Percentiles rank a stretch among this genome's conserved stretches.
phyloP scores from a whole-genome alignment of 2,797 vertebrate genomes.

The Perodicticus potto region DNA sequence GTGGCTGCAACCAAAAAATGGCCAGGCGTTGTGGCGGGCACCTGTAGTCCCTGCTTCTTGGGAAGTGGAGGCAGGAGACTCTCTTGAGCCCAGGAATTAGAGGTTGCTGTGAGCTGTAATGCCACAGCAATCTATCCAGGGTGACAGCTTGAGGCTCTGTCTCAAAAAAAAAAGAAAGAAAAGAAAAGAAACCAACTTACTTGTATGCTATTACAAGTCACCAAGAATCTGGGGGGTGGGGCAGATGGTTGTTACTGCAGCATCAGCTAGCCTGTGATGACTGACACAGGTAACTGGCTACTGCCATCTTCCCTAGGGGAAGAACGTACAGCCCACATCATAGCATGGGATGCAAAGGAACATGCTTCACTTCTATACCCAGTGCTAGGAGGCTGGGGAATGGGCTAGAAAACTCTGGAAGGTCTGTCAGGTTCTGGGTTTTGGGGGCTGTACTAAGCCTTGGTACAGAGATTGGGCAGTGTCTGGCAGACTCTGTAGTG shows the following conservation, averaged over 20 bases:
- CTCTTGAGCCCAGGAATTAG: no score
- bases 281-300: neutral
- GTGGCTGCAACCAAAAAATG: no score
- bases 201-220: neutral
- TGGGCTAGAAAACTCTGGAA: neutral
- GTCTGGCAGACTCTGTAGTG: neutral
- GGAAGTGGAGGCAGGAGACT: no score
- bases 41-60: no score
- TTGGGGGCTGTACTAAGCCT: neutral
- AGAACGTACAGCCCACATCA: rapidly evolving
- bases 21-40: no score
- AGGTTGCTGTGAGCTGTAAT: no score
- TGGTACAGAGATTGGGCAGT: neutral
- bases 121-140: no score
- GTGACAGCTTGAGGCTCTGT: no score
- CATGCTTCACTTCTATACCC: rapidly evolving
- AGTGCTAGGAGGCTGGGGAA: neutral
- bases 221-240: neutral
- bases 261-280: neutral
- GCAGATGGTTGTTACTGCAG: neutral
- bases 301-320: neutral
- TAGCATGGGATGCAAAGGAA: neutral
- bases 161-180: no score
- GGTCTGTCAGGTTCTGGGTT: neutral
- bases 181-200: neutral